A percentile compares a stretch with the other conserved stretches of the same genome.
These are phyloP conservation scores for Pseudolaguvia tuberculata DNA, from an alignment of 2,113 vertebrate species.

Conservation along the genomic window DNA sequence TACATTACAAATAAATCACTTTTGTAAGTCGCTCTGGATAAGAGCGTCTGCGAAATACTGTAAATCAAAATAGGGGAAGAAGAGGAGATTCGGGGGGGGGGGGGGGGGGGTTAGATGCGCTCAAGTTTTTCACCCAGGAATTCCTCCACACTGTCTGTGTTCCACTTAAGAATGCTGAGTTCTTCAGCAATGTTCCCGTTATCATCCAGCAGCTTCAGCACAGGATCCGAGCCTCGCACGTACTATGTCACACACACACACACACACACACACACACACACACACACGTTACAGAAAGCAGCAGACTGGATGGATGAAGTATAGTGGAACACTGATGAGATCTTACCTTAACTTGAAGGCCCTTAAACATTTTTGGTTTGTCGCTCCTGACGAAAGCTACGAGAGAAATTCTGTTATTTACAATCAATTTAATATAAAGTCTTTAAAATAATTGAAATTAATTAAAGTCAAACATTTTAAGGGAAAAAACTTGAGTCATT, in stretches of 20 bases:
- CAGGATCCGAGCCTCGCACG: constrained; percentile 94
- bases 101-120: constrained; percentile 68
- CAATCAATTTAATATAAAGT: no score
- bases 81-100: no score
- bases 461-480: no score
- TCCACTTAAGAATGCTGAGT: constrained; percentile 98
- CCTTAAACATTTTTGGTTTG: constrained; percentile 96
- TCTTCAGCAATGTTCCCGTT: constrained; percentile 97
- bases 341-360: constrained; percentile 95
- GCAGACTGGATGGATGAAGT: not conserved
- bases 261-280: not conserved
- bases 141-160: constrained; percentile 98
- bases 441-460: no score
- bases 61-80: not conserved
- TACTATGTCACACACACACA: constrained; percentile 69
- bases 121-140: constrained; percentile 95
- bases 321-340: not conserved
- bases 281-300: not conserved
- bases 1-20: no score
- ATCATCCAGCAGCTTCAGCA: constrained; percentile 97
- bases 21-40: no score
- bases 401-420: constrained; percentile 42
- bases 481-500: no score
- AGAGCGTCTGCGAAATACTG: no score
- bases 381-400: constrained; percentile 98